These are phyloP conservation scores for Halyomorpha halys DNA, from an alignment of 1,140 invertebrate species.

Conservation along the genomic window DNA sequence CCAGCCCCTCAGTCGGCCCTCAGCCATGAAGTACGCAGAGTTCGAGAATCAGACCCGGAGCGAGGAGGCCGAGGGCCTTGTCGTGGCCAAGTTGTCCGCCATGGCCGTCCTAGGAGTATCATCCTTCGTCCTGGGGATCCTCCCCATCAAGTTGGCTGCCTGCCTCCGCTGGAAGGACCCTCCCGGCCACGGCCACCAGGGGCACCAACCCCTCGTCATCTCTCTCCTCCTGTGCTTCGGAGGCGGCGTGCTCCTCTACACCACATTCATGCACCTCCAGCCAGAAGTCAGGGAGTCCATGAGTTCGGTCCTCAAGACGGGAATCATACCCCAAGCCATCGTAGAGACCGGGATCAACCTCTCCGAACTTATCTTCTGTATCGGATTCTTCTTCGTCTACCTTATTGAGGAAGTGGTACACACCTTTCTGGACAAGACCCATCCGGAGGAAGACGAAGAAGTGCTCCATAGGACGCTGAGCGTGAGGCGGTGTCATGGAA, in stretches of 20 bases:
- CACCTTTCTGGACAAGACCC: conserved; percentile 41
- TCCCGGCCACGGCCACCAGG: conserved; percentile 30
- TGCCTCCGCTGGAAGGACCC: conserved; percentile 34
- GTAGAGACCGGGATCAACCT: conserved; percentile 38
- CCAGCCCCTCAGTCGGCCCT: neutral
- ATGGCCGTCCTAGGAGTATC: conserved; percentile 56
- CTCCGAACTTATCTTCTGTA: conserved; percentile 54
- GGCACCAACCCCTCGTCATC: conserved; percentile 40
- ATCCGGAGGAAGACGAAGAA: conserved; percentile 36
- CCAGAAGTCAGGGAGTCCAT: conserved; percentile 58
- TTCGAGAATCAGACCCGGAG: neutral
- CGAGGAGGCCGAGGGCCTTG: conserved; percentile 26
- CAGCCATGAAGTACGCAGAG: neutral
- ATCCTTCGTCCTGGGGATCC: conserved; percentile 54
- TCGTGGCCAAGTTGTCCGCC: conserved; percentile 53
- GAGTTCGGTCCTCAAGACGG: conserved; percentile 35
- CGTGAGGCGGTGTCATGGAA: conserved; percentile 37
- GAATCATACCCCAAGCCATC: conserved; percentile 33
- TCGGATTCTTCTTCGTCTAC: conserved; percentile 63
- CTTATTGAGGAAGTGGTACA: conserved; percentile 60
- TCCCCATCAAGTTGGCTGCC: conserved; percentile 46
- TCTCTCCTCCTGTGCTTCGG: conserved; percentile 62
- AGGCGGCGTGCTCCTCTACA: conserved; percentile 68
- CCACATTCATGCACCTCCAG: conserved; percentile 64
- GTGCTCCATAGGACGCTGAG: conserved; percentile 46